Evolutionary conservation across 1,140 invertebrate genomes (phyloP).

Genomic region (Planococcus citri): DNA sequence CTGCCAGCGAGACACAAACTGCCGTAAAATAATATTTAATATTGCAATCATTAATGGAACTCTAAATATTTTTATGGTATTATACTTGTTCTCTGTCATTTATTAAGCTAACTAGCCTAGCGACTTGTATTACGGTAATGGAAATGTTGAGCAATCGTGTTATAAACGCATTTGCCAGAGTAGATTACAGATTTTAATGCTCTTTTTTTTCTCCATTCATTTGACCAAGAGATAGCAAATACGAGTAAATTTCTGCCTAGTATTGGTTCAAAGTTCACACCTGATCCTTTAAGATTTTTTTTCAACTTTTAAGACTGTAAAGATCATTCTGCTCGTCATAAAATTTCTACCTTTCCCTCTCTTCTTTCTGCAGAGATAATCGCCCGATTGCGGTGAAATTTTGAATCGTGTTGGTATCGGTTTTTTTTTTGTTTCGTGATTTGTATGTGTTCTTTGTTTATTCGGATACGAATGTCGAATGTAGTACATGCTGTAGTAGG

Average conservation of each 20-base stretch:
- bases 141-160: background rate
- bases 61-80: background rate
- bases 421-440: too few relatives aligned
- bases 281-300: too few relatives aligned
- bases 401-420: too few relatives aligned
- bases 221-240: background rate
- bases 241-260: background rate
- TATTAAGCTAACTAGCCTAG: background rate
- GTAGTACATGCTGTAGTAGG: too few relatives aligned
- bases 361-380: background rate
- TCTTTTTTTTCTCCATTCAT: background rate
- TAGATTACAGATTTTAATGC: background rate
- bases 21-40: background rate
- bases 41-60: background rate
- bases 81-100: background rate
- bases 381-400: background rate
- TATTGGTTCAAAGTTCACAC: background rate
- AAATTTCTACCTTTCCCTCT: background rate
- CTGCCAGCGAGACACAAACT: background rate
- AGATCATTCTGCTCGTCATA: too few relatives aligned
- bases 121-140: background rate
- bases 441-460: too few relatives aligned
- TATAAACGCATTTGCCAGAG: background rate
- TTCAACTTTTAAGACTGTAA: too few relatives aligned
- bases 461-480: too few relatives aligned